Conservation (phyloP, 2,888 invertebrate genomes). For the Calliopum simillimum region DNA sequence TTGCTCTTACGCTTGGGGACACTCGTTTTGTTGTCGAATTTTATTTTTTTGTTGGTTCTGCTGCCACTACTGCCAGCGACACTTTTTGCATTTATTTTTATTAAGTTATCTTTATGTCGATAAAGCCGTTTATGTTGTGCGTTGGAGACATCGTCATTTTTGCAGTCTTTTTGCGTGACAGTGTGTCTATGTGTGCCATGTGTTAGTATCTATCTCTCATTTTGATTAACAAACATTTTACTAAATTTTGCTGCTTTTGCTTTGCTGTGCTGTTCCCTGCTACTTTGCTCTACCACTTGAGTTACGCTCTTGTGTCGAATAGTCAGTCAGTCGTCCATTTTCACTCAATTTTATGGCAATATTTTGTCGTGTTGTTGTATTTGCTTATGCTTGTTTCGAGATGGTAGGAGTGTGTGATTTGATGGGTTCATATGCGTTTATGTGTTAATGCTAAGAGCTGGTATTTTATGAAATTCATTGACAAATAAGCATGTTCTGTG, state of each 20-base stretch:
- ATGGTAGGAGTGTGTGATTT: neutral
- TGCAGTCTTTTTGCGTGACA: neutral
- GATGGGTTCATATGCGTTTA: slow-evolving; percentile 3
- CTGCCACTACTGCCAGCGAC: neutral
- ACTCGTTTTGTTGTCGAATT: neutral
- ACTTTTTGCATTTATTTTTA: neutral
- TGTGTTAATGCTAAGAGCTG: neutral
- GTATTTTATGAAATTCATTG: slow-evolving; percentile 7
- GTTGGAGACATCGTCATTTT: neutral
- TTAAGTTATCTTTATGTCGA: slow-evolving; percentile 10
- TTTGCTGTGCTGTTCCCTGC: too few relatives aligned
- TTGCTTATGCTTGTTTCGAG: neutral
- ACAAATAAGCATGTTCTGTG: slow-evolving; percentile 9
- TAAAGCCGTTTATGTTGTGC: neutral
- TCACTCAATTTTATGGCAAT: slow-evolving; percentile 7
- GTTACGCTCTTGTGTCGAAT: neutral
- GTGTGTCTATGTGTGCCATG: neutral
- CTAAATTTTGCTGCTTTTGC: too few relatives aligned
- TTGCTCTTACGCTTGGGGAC: neutral
- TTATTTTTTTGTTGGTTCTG: neutral
- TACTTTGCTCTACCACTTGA: neutral
- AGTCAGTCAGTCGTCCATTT: neutral
- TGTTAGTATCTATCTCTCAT: slow-evolving; percentile 1
- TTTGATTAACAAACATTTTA: slow-evolving; percentile 6
- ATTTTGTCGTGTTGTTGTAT: neutral